Evolutionary conservation across 2,113 vertebrate genomes (phyloP), one percentile per base, ranked within the genome.

Genomic region (Promerops cafer): DNA sequence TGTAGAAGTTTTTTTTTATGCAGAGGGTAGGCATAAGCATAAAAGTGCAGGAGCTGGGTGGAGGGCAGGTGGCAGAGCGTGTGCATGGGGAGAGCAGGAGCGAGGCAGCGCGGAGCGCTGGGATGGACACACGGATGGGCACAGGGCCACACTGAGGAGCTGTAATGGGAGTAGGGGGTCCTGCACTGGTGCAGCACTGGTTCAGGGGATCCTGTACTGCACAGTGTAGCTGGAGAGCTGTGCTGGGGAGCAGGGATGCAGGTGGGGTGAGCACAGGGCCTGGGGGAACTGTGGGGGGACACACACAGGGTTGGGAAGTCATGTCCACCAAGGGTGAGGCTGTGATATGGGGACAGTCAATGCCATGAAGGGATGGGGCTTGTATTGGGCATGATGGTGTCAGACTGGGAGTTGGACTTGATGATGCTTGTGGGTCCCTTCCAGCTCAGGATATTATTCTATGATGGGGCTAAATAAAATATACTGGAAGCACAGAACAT

Each of bases 71-170:
- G 47, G 70, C 63, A 83, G 54, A 49, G 40, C 40, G 27, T 4
- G 16, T 60, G 23, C 5, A 1, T 12, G 23, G 53, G 28, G 18
- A 45, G 27, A 52, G 52, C 60, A 44, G 27, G 69, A 79, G 40
- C 0, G 1, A 52, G 30, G n/a, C 18, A 33, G 30, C 5, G 5
- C 27, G 28, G 47, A 70, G 28, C 39, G n/a, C 19, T 39, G n/a
- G 78, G n/a, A 47, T 76, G 78, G 47, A 47, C 30, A 47, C 30
- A 19, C 1, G 11, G 37, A 61, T 69, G 35, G 47, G 13, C 39
- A 11, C 44, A 47, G 47, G 30, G 54, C 47, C 61, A 53, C 26
- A 16, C 35, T 69, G 54, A 54, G 40, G 30, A 54, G 47, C 54
- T 61, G 17, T 33, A 13, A 10, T 54, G 54, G 47, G 26, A 54